Conservation (phyloP, 2,888 invertebrate species). For the Tolmerus cingulatus region DNA sequence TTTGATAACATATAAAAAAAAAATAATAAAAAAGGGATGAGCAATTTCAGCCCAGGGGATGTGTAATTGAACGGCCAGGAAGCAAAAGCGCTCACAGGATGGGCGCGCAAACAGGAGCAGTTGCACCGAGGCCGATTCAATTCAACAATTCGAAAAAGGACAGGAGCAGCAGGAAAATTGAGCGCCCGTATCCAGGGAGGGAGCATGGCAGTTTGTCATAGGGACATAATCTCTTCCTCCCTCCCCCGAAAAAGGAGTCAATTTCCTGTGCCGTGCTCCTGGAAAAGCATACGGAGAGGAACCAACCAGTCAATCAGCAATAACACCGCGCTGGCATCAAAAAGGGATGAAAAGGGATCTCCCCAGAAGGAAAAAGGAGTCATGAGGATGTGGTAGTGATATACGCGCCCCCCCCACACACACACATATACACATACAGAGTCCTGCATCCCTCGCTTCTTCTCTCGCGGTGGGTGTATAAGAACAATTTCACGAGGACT, state of each 20-base stretch:
- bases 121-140: neutral
- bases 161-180: neutral
- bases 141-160: neutral
- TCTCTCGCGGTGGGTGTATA: conserved; percentile 16
- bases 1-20: neutral
- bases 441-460: neutral
- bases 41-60: neutral
- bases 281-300: neutral
- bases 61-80: neutral
- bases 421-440: neutral
- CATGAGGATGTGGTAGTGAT: neutral
- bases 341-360: conserved; percentile 14
- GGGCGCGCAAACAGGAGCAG: neutral
- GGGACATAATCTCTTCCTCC: neutral
- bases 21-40: neutral
- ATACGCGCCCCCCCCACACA: too few relatives aligned
- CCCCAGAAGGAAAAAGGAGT: neutral
- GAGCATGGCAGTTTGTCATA: neutral
- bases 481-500: conserved; percentile 31
- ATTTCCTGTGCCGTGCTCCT: neutral
- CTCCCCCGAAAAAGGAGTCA: neutral
- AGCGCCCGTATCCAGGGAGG: neutral
- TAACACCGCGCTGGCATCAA: neutral
- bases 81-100: neutral
- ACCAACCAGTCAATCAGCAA: conserved; percentile 14